Percentiles rank a stretch among this genome's conserved stretches.
phyloP scores from a whole-genome alignment of 2,797 vertebrate genomes.

The Myotis vivesi region DNA sequence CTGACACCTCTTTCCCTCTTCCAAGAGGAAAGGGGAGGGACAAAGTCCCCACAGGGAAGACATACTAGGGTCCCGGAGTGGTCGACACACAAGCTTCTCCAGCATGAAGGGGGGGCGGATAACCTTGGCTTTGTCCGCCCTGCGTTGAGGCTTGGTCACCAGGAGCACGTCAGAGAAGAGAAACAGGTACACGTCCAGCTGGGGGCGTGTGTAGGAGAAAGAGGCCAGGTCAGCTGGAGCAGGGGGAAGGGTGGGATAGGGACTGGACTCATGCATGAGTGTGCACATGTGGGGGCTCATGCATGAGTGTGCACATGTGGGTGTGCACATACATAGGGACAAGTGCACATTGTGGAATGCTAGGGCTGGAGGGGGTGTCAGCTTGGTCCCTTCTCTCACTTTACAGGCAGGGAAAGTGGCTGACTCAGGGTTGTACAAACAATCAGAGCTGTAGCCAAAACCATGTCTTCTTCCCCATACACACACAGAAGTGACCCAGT shows the following conservation, averaged over 20 bases:
- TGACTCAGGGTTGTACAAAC: not conserved
- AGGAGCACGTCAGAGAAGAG: constrained; percentile 91
- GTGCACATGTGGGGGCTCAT: not conserved
- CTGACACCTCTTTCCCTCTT: not conserved
- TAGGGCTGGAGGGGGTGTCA: not conserved
- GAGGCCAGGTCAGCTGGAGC: not conserved
- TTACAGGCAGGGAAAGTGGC: not conserved
- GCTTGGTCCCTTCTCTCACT: not conserved
- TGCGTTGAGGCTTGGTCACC: constrained; percentile 89
- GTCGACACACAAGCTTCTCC: constrained; percentile 85
- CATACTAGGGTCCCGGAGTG: constrained; percentile 88
- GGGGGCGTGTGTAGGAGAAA: not conserved
- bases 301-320: not conserved
- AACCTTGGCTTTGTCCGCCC: constrained; percentile 87
- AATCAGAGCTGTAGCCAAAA: not conserved
- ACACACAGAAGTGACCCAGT: not conserved
- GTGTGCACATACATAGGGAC: not conserved
- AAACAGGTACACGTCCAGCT: constrained; percentile 89
- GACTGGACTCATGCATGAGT: not conserved
- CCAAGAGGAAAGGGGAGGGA: not conserved
- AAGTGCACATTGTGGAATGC: accelerated
- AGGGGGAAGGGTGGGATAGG: not conserved
- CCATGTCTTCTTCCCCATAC: not conserved
- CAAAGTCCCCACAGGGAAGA: not conserved
- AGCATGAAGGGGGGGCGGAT: constrained; percentile 88